phyloP scores from a whole-genome alignment of 2,113 vertebrate species.

The Dunckerocampus dactyliophorus region DNA sequence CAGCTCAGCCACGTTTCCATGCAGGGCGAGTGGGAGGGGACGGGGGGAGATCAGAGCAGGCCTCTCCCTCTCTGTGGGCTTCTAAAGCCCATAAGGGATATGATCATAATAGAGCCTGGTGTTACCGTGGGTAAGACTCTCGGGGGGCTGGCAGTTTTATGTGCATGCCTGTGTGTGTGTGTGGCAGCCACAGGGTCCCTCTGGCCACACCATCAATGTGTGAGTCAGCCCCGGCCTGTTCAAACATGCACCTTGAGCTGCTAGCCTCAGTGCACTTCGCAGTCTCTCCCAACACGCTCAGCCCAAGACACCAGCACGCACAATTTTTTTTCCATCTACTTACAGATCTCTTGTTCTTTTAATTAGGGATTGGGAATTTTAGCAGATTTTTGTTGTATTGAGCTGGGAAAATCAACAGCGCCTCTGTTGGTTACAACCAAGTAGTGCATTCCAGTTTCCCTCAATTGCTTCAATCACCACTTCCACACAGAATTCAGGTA shows the following conservation, averaged over 20 bases:
- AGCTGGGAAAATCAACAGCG: too few relatives aligned
- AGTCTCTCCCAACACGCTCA: constrained; percentile 17
- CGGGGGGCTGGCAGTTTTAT: constrained; percentile 56
- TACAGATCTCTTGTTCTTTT: background rate
- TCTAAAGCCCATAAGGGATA: constrained; percentile 67
- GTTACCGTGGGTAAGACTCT: constrained; percentile 52
- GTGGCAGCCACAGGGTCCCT: constrained; percentile 58
- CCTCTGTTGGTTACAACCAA: too few relatives aligned
- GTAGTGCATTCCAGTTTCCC: background rate
- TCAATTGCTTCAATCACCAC: background rate
- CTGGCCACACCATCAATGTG: constrained; percentile 66
- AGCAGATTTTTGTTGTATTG: background rate
- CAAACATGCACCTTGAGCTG: constrained; percentile 69
- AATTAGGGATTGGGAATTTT: background rate
- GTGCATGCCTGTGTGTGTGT: constrained; percentile 35
- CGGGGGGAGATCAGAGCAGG: constrained; percentile 58
- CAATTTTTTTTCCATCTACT: too few relatives aligned
- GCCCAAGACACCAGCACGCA: background rate
- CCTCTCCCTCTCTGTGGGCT: constrained; percentile 60
- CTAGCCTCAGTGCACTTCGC: constrained; percentile 57
- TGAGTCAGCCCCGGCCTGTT: constrained; percentile 72
- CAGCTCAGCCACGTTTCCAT: constrained; percentile 70
- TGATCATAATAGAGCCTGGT: constrained; percentile 67
- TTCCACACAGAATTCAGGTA: background rate
- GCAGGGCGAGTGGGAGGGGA: constrained; percentile 37